Conservation (phyloP, 2,888 invertebrate genomes). For the Rhingia campestris region DNA sequence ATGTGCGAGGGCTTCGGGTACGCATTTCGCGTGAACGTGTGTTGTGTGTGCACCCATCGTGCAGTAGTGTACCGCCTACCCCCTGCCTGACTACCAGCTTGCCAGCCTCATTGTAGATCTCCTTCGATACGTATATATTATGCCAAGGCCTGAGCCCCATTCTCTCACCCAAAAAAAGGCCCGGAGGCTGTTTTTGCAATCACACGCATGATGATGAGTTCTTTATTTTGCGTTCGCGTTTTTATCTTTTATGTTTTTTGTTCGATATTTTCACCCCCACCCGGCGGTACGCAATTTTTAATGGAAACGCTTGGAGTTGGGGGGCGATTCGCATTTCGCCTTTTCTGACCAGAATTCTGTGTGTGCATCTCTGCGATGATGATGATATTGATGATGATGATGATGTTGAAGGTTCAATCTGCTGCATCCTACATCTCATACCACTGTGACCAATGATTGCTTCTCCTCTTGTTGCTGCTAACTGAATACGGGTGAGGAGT, state of each 20-base stretch:
- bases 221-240: conserved; percentile 70
- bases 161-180: conserved; percentile 69
- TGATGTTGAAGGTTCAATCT: conserved; percentile 69
- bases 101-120: conserved; percentile 35
- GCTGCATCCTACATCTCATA: conserved; percentile 66
- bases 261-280: conserved; percentile 13
- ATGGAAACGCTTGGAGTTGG: conserved; percentile 20
- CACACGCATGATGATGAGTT: conserved; percentile 74
- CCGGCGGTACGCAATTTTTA: conserved; percentile 62
- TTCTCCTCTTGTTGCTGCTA: conserved; percentile 41
- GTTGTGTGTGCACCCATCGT: conserved; percentile 58
- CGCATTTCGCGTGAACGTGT: conserved; percentile 61
- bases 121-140: conserved; percentile 51
- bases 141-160: conserved; percentile 67
- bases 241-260: conserved; percentile 64
- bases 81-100: too few relatives aligned
- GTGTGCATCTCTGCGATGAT: conserved; percentile 33
- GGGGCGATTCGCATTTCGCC: conserved; percentile 1
- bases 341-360: conserved; percentile 69
- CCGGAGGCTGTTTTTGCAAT: conserved; percentile 73
- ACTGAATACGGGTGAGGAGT: conserved; percentile 43
- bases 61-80: conserved; percentile 30
- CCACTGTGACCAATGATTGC: conserved; percentile 69
- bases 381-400: conserved; percentile 46
- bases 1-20: conserved; percentile 60